phyloP scores from a whole-genome alignment of 2,113 vertebrate genomes.

The Pangasianodon hypophthalmus region DNA sequence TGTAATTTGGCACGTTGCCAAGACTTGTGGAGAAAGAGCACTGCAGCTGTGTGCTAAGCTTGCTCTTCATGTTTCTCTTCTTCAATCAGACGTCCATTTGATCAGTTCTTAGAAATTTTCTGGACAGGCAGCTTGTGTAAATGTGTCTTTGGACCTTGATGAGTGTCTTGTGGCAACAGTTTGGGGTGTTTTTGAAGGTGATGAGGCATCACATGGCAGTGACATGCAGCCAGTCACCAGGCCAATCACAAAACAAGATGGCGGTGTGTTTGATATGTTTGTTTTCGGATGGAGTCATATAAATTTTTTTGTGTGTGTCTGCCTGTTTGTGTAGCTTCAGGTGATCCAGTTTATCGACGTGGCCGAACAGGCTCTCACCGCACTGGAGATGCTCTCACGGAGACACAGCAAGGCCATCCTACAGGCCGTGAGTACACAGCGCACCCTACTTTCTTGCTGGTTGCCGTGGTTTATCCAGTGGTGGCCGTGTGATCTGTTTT shows the following conservation, averaged over 20 bases:
- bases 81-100: neutral
- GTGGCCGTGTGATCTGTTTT: neutral
- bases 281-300: neutral
- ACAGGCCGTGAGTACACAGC: slow-evolving; percentile 85
- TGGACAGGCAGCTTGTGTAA: too few species aligned
- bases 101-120: too few species aligned
- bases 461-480: neutral
- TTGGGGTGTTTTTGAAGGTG: too few species aligned
- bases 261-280: neutral
- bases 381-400: slow-evolving; percentile 96
- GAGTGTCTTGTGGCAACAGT: too few species aligned
- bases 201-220: neutral
- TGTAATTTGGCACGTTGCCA: too few species aligned
- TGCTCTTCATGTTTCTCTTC: neutral
- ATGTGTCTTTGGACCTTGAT: neutral
- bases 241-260: neutral
- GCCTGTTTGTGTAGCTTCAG: slow-evolving; percentile 81
- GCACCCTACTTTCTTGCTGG: too few species aligned
- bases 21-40: too few species aligned
- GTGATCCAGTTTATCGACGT: slow-evolving; percentile 99
- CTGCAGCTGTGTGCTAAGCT: too few species aligned
- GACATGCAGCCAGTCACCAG: neutral
- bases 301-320: neutral
- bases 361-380: slow-evolving; percentile 96
- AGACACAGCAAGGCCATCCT: slow-evolving; percentile 99